Conservation (phyloP, 2,797 vertebrate genomes). For the Pangasius krempfi region DNA sequence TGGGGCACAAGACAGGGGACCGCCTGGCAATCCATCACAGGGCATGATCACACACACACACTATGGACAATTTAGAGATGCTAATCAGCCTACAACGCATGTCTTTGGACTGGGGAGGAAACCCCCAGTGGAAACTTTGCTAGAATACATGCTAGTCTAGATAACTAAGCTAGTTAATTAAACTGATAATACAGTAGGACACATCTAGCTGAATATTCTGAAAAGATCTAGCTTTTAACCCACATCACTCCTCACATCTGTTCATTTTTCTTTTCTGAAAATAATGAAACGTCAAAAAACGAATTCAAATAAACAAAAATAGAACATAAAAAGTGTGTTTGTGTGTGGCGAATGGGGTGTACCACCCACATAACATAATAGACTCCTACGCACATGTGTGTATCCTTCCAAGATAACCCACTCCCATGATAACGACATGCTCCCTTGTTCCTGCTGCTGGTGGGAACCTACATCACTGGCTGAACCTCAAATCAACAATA, state of each 20-base stretch:
- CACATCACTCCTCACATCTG: not conserved
- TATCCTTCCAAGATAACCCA: slow-evolving; percentile 12
- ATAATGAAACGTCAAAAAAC: not conserved
- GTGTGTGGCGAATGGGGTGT: not conserved
- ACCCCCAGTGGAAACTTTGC: too few species aligned
- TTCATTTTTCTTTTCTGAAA: not conserved
- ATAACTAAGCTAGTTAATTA: not conserved
- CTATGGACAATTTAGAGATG: too few species aligned
- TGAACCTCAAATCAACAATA: slow-evolving; percentile 14
- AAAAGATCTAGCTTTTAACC: not conserved
- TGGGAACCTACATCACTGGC: slow-evolving; percentile 28
- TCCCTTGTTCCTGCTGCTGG: slow-evolving; percentile 7
- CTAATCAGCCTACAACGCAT: too few species aligned
- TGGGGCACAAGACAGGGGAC: too few species aligned
- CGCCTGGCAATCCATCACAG: too few species aligned
- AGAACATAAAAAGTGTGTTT: not conserved
- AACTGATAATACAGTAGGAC: not conserved
- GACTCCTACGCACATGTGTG: not conserved
- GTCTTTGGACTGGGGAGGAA: too few species aligned
- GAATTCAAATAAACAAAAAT: not conserved
- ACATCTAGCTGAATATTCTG: not conserved
- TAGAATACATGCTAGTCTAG: not conserved
- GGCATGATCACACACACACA: too few species aligned
- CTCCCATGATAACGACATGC: slow-evolving; percentile 11
- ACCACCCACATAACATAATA: slow-evolving; percentile 5